Evolutionary conservation across 2,888 invertebrate species (phyloP), one percentile per base, ranked within the genome.

Genomic region (Tenthredo livida): DNA sequence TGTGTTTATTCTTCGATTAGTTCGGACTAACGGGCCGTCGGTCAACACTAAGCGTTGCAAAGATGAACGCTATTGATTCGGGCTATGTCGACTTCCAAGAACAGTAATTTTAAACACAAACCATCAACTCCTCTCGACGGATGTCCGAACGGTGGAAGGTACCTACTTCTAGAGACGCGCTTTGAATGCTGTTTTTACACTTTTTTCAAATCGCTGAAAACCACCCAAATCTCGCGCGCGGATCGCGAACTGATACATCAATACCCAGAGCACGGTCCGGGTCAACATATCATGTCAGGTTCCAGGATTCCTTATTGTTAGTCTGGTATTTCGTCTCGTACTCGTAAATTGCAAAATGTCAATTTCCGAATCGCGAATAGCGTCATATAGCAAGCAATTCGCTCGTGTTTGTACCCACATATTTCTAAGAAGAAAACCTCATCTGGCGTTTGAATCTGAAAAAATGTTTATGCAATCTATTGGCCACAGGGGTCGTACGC

Each of bases 1-100:
- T 47, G 25, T 83, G 67, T 83, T 83, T 83, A 83, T 83, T 83
- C 83, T 83, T 83, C 83, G 83, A 83, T 67, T 70, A 83, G 70
- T 47, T 33, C 67, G 47, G 50, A 83, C 43, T 83, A 83, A 70
- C 83, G 83, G 80, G 83, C 43, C 83, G 67, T 58, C 83, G 83
- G 83, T 83, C 65, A 83, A 83, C 83, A 83, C 83, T 83, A 70
- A 83, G 47, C 83, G 83, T 83, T 83, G 33, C 65, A 83, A 83
- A 83, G 83, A 83, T 83, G 83, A 47, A 83, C 47, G 37, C 47
- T 83, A 83, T 83, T 67, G 83, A 83, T 67, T 83, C 83, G 83
- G 67, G 65, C 47, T 43, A 67, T 21, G 65, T 25, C 67, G 65
- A 65, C 43, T 43, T 65, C 70, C 54, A 67, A 47, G 83, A 83